These are phyloP conservation scores for Poicephalus meyeri DNA, from an alignment of 2,113 vertebrate genomes.

Conservation along the genomic window DNA sequence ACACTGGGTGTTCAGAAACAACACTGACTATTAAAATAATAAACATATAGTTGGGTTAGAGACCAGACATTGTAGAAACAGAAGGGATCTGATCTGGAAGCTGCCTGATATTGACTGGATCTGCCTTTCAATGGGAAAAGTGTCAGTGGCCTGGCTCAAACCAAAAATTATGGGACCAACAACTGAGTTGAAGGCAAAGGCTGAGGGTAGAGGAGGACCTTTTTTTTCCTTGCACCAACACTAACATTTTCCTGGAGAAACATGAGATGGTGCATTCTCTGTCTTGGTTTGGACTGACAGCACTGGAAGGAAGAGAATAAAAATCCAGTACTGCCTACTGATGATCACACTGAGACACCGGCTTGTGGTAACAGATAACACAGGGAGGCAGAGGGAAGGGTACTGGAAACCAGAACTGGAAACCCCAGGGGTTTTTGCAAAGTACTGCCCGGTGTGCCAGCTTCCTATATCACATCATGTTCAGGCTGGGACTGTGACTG, in stretches of 20 bases:
- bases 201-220: background rate
- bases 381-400: background rate
- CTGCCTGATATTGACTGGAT: background rate
- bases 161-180: background rate
- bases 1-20: background rate
- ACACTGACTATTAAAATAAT: background rate
- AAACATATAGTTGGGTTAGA: background rate
- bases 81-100: background rate
- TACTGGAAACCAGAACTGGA: accelerated
- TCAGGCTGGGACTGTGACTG: background rate
- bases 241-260: background rate
- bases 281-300: background rate
- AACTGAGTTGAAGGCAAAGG: background rate
- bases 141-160: background rate
- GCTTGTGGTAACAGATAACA: background rate
- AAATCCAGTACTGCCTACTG: background rate
- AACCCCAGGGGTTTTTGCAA: background rate
- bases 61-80: background rate
- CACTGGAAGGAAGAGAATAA: background rate
- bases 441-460: background rate
- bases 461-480: background rate
- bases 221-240: background rate
- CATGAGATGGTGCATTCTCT: background rate
- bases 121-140: background rate
- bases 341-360: background rate